phyloP scores from a whole-genome alignment of 2,797 vertebrate species.

The Tenualosa thibaudeaui region DNA sequence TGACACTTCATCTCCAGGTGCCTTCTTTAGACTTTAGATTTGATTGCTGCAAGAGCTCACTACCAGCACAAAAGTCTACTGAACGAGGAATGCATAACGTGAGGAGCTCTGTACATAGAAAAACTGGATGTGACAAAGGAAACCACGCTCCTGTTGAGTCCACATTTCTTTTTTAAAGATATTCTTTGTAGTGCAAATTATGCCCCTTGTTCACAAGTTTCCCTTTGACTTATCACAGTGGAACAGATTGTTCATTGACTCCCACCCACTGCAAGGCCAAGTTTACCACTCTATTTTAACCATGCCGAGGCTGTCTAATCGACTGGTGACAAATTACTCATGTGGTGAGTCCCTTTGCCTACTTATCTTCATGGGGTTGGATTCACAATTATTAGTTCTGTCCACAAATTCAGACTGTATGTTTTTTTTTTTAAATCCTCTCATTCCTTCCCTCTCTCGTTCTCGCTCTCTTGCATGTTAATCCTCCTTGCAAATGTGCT shows the following conservation, averaged over 20 bases:
- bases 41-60: background rate
- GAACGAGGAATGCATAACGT: constrained; percentile 51
- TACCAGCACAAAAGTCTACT: background rate
- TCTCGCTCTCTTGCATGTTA: constrained; percentile 54
- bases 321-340: constrained; percentile 58
- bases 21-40: constrained; percentile 2
- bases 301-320: constrained; percentile 57
- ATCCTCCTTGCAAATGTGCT: background rate
- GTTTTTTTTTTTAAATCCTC: constrained; percentile 17
- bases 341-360: constrained; percentile 27
- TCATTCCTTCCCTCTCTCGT: background rate
- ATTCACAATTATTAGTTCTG: constrained; percentile 29
- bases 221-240: constrained; percentile 56
- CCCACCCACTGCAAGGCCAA: constrained; percentile 48
- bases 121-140: constrained; percentile 48
- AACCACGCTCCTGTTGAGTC: constrained; percentile 47
- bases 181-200: constrained; percentile 67
- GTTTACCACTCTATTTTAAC: constrained; percentile 47
- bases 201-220: constrained; percentile 53
- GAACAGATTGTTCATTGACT: constrained; percentile 62
- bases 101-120: constrained; percentile 24
- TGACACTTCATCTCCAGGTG: background rate
- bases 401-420: constrained; percentile 18
- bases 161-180: constrained; percentile 39
- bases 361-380: constrained; percentile 22